These are phyloP conservation scores for Lordiphosa collinella DNA, from an alignment of 1,140 invertebrate species.

Conservation along the genomic window DNA sequence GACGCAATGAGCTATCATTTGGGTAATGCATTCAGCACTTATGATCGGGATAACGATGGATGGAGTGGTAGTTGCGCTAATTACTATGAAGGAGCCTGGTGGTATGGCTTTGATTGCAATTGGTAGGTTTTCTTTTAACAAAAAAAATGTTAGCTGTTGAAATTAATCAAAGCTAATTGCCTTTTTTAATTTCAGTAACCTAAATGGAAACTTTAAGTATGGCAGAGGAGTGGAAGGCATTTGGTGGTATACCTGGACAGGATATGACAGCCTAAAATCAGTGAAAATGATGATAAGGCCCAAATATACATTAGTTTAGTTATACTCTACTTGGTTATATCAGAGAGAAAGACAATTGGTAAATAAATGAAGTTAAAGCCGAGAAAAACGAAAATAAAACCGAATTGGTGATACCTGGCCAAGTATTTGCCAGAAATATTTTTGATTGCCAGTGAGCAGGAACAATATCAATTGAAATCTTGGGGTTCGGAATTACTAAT, in stretches of 20 bases:
- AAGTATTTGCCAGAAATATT: no score
- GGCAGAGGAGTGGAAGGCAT: not conserved
- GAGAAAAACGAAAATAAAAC: no score
- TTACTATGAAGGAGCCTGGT: constrained; percentile 83
- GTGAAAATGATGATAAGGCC: constrained; percentile 25
- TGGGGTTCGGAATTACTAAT: no score
- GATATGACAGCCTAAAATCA: not conserved
- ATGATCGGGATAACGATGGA: constrained; percentile 85
- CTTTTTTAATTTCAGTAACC: constrained; percentile 28
- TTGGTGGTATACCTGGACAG: constrained; percentile 23
- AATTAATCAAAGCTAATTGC: not conserved
- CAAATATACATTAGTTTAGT: no score
- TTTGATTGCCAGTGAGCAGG: no score
- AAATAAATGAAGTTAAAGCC: no score
- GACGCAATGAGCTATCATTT: constrained; percentile 86
- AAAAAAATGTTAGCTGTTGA: not conserved
- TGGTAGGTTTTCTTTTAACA: constrained; percentile 10
- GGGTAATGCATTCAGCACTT: constrained; percentile 85
- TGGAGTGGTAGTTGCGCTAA: constrained; percentile 84
- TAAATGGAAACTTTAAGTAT: constrained; percentile 15
- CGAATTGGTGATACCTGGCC: no score
- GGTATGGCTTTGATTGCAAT: constrained; percentile 81
- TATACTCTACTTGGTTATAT: no score
- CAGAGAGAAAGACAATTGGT: no score
- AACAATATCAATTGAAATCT: no score